Base-by-base conservation (phyloP, 2,113 vertebrate genomes). In the Aspiorhynchus laticeps region DNA sequence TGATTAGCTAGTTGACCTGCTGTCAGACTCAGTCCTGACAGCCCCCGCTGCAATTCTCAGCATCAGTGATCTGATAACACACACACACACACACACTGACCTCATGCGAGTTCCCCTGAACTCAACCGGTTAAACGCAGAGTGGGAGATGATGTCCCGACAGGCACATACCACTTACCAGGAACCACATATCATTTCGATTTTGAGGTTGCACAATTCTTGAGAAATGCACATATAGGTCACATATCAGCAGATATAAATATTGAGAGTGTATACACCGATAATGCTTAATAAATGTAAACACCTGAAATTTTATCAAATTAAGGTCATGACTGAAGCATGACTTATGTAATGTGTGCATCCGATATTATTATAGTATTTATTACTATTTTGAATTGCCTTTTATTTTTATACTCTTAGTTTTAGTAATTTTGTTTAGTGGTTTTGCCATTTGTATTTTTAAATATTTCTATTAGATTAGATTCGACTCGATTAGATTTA, bases 71-170 rank as follows among this genome's bases (percentile, higher is more conserved):
- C 69, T 74, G 83, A 84, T 84, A 83, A 56, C 36, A 61, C 56
- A 31, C 76, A 78, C 75, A 67, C 80, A 80, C 43, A 83, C 82
- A 84, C 82, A 38, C 83, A 75, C 14, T 19, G 46, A 84, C 83
- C 48, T 84, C 48, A 74, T 84, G 31, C 0, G 24, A 84, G 31
- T 84, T 83, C 65, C 81, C 63, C 43, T 83, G 81, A 83, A 83
- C 7, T 83, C 28, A 33, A 21, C 19, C 3, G 80, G 61, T 82
- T 82, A 31, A 67, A 46, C n/a, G 0, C 80, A 81, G 19, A 81
- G 80, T 83, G n/a, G 63, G 81, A 67, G 65, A 67, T 24, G 63
- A 10, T 83, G 43, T 48, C 80, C 81, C 17, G 19, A 83, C 65
- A 14, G 36, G 21, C 61, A 69, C 26, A 69, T 48, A 48, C 26